Base-by-base conservation (phyloP, 2,113 vertebrate species). In the Nematolebias whitei region DNA sequence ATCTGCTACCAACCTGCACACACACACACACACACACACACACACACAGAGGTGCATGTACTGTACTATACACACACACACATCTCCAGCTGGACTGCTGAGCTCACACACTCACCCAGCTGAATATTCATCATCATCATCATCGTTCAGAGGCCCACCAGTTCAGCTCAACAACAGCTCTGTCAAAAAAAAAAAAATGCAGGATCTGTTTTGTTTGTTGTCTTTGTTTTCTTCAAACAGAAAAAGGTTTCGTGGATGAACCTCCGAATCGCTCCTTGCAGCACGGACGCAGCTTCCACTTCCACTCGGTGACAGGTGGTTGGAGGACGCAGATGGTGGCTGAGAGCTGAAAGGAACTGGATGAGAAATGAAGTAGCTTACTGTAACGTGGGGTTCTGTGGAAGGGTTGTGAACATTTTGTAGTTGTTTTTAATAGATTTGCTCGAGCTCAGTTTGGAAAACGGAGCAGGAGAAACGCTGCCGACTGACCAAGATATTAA, bases 111-210 rank as follows among this genome's bases (percentile, higher is more conserved):
- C 76, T 69, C 19, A 38, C 52, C 26, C 18, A 5, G 63, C 49
- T 85, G 61, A 85, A 85, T 87, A 86, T 88, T 86, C 82, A 86
- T 86, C 65, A 73, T 29, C 63, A 63, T 39, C 59, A 39, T 54
- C 52, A 19, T 64, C 48, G 24, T 45, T 43, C 51, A 48, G 84
- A 68, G 61, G 73, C 75, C 78, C 3, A 29, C 3, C 3, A 7
- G 26, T 29, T 29, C 54, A 44, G 78, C 66, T 64, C 80, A 72
- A n/a, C n/a, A n/a, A n/a, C n/a, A n/a, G n/a, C n/a, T n/a, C n/a
- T n/a, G n/a, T n/a, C n/a, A n/a, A n/a, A n/a, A n/a, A n/a, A n/a
- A n/a, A n/a, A n/a, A n/a, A n/a, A n/a, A n/a, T n/a, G 47, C 39
- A 26, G 23, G 66, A 68, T 74, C 41, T 63, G 26, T 70, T 85